Evolutionary conservation across 2,113 vertebrate species (phyloP).

Genomic region (Gnathonemus echidnorhynchus): DNA sequence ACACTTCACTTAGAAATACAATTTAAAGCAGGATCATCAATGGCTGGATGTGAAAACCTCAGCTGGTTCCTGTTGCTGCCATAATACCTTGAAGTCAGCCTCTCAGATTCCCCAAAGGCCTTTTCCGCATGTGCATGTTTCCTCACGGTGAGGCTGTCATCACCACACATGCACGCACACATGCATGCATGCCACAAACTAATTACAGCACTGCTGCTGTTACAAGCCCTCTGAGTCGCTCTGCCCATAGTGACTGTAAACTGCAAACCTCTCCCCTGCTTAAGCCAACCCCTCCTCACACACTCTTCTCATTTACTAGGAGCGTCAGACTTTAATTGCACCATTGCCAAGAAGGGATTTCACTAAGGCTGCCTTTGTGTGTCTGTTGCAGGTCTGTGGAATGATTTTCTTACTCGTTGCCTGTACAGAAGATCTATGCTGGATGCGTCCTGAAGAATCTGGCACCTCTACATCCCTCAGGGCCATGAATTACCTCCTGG

Average conservation of each 20-base stretch:
- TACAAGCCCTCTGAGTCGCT: slow-evolving; percentile 28
- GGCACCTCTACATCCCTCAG: not conserved
- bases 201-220: slow-evolving; percentile 39
- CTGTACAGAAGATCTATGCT: slow-evolving; percentile 3
- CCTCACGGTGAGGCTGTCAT: not conserved
- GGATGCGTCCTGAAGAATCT: slow-evolving; percentile 23
- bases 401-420: slow-evolving; percentile 33
- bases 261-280: slow-evolving; percentile 39
- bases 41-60: not conserved
- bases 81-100: not conserved
- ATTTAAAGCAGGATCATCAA: not conserved
- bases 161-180: slow-evolving; percentile 7
- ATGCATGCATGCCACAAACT: slow-evolving; percentile 20
- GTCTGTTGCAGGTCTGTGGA: slow-evolving; percentile 32
- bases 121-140: not conserved
- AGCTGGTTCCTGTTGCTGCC: not conserved
- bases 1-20: not conserved
- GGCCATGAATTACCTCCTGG: slow-evolving; percentile 6
- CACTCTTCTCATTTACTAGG: slow-evolving; percentile 43
- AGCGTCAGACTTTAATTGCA: slow-evolving; percentile 27
- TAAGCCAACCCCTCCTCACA: slow-evolving; percentile 31
- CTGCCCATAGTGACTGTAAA: slow-evolving; percentile 52
- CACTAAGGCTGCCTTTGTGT: slow-evolving; percentile 28
- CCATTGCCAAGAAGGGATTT: slow-evolving; percentile 40
- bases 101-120: not conserved